phyloP scores from a whole-genome alignment of 2,113 vertebrate species.

The Limnothrissa miodon region DNA sequence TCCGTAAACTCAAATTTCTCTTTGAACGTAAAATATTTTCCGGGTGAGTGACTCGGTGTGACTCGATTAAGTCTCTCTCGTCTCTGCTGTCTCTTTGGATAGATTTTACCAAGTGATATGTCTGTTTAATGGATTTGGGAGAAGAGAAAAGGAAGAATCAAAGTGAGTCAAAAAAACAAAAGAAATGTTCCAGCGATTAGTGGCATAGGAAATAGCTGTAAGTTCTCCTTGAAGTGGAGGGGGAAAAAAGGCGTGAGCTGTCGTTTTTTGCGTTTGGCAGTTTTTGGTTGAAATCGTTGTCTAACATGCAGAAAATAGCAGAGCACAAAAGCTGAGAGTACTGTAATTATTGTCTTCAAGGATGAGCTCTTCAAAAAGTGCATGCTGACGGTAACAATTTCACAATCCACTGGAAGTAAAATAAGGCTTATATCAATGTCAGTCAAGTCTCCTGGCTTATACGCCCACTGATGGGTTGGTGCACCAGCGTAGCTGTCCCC shows the following conservation, averaged over 20 bases:
- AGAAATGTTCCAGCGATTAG: conserved; percentile 19
- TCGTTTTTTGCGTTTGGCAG: conserved; percentile 32
- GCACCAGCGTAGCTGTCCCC: not conserved
- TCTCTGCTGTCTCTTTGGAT: not conserved
- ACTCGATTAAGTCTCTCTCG: not conserved
- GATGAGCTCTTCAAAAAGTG: conserved; percentile 37
- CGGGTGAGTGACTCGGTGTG: conserved; percentile 20
- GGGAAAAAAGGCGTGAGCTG: conserved; percentile 18
- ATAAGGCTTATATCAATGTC: conserved; percentile 5
- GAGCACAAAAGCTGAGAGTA: conserved; percentile 36
- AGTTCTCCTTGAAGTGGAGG: conserved; percentile 7
- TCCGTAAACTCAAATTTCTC: not conserved
- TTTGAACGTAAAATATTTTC: conserved; percentile 1
- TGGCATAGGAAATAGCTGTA: conserved; percentile 15
- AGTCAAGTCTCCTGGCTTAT: not conserved
- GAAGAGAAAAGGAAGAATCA: conserved; percentile 13
- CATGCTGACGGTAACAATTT: conserved; percentile 41
- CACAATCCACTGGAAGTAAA: conserved; percentile 39
- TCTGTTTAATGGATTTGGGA: not conserved
- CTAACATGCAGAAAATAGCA: conserved; percentile 32
- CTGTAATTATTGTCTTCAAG: conserved; percentile 38
- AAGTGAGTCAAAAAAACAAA: conserved; percentile 48
- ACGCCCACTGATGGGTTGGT: not conserved
- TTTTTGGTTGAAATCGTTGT: conserved; percentile 32
- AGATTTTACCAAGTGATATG: conserved; percentile 5